Evolutionary conservation across 1,140 invertebrate species (phyloP).

Genomic region (Steinernema feltiae): DNA sequence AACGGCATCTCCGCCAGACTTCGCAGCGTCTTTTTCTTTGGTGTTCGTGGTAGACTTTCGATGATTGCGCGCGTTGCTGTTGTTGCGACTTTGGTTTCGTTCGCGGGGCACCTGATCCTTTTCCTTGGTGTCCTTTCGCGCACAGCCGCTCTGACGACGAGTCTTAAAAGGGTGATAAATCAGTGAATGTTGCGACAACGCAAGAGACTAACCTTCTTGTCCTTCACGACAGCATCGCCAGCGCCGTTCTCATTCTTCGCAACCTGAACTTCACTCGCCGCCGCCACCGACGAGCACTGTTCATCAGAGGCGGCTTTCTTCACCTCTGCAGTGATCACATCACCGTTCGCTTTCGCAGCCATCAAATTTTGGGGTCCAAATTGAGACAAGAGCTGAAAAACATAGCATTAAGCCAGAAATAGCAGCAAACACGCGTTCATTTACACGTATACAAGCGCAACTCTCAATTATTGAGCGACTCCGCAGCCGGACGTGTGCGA

Average conservation of each 20-base stretch:
- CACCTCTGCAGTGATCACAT: neutral
- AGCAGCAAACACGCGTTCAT: neutral
- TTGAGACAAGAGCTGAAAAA: neutral
- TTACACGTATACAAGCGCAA: neutral
- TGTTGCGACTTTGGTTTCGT: conserved; percentile 16
- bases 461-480: neutral
- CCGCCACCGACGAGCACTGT: neutral
- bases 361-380: neutral
- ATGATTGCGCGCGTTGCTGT: conserved; percentile 23
- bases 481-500: neutral
- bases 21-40: neutral
- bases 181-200: neutral
- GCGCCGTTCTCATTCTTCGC: conserved; percentile 21
- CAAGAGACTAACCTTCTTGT: neutral
- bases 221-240: neutral
- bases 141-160: conserved; percentile 5
- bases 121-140: conserved; percentile 19
- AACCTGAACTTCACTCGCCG: conserved; percentile 1
- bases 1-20: conserved; percentile 10
- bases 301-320: neutral
- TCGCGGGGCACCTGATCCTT: conserved; percentile 14
- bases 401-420: neutral
- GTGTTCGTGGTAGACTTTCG: conserved; percentile 25
- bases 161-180: neutral
- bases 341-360: neutral